Evolutionary conservation across 2,797 vertebrate genomes (phyloP).

Genomic region (Sternotherus odoratus): DNA sequence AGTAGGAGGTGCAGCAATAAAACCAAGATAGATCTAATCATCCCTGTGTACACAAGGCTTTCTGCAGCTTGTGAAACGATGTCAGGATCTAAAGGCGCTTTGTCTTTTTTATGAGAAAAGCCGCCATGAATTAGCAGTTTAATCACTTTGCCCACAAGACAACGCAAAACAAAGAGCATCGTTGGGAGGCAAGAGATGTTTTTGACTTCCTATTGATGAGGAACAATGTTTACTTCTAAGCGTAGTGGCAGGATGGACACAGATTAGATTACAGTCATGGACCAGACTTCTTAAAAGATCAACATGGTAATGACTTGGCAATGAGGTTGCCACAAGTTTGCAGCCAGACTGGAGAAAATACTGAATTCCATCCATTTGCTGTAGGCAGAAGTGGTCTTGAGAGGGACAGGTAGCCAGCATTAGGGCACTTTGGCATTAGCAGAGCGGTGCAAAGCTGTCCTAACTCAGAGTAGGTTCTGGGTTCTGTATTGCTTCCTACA

Average conservation of each 20-base stretch:
- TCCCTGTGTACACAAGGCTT: conserved; percentile 64
- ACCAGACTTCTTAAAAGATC: not conserved
- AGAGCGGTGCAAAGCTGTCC: rapidly evolving
- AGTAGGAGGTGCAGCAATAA: conserved; percentile 62
- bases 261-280: not conserved
- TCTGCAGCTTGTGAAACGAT: conserved; percentile 65
- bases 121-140: conserved; percentile 73
- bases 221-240: not conserved
- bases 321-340: not conserved
- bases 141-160: conserved; percentile 67
- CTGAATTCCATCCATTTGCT: not conserved
- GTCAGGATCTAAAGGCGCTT: conserved; percentile 66
- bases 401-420: no score
- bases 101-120: conserved; percentile 68
- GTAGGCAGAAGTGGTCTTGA: no score
- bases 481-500: not conserved
- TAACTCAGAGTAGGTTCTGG: not conserved
- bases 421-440: not conserved
- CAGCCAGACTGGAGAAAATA: not conserved
- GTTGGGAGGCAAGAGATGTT: not conserved
- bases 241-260: not conserved
- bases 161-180: conserved; percentile 68
- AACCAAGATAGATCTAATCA: conserved; percentile 73
- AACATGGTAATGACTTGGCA: not conserved
- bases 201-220: conserved; percentile 22